Evolutionary conservation across 2,113 vertebrate species (phyloP), one percentile per base, ranked within the genome.

Genomic region (Columba livia): DNA sequence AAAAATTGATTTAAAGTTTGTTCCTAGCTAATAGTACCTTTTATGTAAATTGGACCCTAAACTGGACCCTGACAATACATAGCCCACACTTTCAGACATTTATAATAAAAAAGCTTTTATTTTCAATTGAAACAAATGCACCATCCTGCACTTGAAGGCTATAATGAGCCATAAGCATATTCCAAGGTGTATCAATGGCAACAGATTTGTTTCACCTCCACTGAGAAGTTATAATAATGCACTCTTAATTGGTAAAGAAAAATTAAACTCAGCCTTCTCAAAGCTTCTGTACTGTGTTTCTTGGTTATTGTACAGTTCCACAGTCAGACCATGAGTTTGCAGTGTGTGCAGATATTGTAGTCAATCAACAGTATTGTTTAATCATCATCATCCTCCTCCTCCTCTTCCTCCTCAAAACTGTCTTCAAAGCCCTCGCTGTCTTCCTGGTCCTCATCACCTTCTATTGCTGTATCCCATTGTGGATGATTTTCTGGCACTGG

Each of bases 341-440:
- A 97, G 96, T 89, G 72, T 97, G 93, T 97, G 97, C 94, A 96
- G 97, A 91, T 71, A 89, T 9, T 81, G 82, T 93, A 97, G 92
- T 97, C 95, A 92, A 60, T 94, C 90, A 85, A 93, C 5, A 95
- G 91, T 31, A 89, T 28, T 94, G 92, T 94, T 97, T 96, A 98
- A 94, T 96, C 91, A 12, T 97, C 96, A 21, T 99, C 98, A 93
- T 98, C 98, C 24, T 98, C 98, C 60, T 99, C 99, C 66, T 99
- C 99, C 74, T 99, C 99, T 2, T 99, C 99, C 14, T 99, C 99
- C 36, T 99, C 99, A 93, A 99, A 99, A 51, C 99, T 99, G 82
- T 99, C 99, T 98, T 99, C 99, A 85, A 99, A 99, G 95, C 99
- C 99, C n/a, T 99, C 99, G 3, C 99, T 99, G 97, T 99, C 99